Evolutionary conservation across 1,140 invertebrate genomes (phyloP).

Genomic region (Drosophila sturtevanti): DNA sequence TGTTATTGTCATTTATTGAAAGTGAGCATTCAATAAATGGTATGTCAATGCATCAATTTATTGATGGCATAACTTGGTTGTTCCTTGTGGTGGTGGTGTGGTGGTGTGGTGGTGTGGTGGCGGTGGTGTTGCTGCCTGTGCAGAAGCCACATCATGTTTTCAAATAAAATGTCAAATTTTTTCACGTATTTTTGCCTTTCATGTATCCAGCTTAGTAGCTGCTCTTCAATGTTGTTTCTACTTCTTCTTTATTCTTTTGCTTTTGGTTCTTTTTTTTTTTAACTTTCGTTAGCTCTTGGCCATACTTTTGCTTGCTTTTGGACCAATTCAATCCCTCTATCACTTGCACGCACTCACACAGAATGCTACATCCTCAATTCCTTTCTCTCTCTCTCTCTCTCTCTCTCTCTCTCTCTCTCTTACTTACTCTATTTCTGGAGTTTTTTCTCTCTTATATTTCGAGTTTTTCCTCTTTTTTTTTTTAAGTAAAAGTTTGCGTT

Average conservation of each 20-base stretch:
- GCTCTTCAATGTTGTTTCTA: not conserved
- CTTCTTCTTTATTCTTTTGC: not conserved
- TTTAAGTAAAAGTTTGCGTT: slow-evolving; percentile 78
- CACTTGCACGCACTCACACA: slow-evolving; percentile 65
- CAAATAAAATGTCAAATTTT: slow-evolving; percentile 6
- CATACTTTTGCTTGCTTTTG: slow-evolving; percentile 3
- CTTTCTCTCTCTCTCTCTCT: slow-evolving; percentile 2
- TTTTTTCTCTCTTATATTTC: not conserved
- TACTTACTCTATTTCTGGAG: not conserved
- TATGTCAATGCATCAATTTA: not conserved
- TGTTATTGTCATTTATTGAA: not conserved
- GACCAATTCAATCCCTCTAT: slow-evolving; percentile 47
- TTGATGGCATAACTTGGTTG: too few species aligned
- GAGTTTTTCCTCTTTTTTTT: slow-evolving; percentile 38
- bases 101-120: not conserved
- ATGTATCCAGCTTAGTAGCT: not conserved
- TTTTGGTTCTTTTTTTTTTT: slow-evolving; percentile 1
- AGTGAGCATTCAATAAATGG: not conserved
- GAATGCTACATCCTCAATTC: slow-evolving; percentile 26
- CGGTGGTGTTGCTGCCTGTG: too few species aligned
- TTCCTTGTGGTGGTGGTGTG: too few species aligned
- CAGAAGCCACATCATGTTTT: not conserved
- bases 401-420: not conserved
- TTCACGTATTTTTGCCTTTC: not conserved
- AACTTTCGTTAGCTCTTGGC: not conserved